These are phyloP conservation scores for Rhyzopertha dominica DNA, from an alignment of 1,140 invertebrate genomes.

Conservation along the genomic window DNA sequence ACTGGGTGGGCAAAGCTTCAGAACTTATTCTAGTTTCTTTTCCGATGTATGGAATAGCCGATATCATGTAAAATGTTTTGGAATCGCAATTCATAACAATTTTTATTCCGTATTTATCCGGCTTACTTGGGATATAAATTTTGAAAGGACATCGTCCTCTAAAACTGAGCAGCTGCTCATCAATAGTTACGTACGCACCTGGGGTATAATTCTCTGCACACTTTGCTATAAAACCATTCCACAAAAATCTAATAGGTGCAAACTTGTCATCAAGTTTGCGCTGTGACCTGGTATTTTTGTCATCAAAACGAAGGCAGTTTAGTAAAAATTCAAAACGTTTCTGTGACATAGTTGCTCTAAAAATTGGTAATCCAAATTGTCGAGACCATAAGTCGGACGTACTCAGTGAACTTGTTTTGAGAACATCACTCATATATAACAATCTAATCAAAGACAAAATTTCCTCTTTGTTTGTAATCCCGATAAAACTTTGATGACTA, in stretches of 20 bases:
- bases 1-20: no score
- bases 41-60: slow-evolving; percentile 39
- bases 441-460: no score
- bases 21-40: no score
- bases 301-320: slow-evolving; percentile 11
- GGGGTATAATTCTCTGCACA: slow-evolving; percentile 21
- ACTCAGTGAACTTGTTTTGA: no score
- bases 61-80: slow-evolving; percentile 34
- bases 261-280: not conserved
- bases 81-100: slow-evolving; percentile 36
- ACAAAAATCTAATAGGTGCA: no score
- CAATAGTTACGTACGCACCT: slow-evolving; percentile 27
- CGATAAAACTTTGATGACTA: no score
- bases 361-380: no score
- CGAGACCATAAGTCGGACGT: no score
- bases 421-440: no score
- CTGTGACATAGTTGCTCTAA: slow-evolving; percentile 10
- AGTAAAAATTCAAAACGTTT: slow-evolving; percentile 5
- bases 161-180: slow-evolving; percentile 41
- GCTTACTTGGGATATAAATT: slow-evolving; percentile 43
- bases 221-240: not conserved
- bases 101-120: slow-evolving; percentile 45
- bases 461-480: no score
- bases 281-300: not conserved
- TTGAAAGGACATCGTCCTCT: slow-evolving; percentile 33